A percentile compares a stretch with the other conserved stretches of the same genome.
Evolutionary conservation across 2,113 vertebrate genomes (phyloP).

Genomic region (Mesitornis unicolor): DNA sequence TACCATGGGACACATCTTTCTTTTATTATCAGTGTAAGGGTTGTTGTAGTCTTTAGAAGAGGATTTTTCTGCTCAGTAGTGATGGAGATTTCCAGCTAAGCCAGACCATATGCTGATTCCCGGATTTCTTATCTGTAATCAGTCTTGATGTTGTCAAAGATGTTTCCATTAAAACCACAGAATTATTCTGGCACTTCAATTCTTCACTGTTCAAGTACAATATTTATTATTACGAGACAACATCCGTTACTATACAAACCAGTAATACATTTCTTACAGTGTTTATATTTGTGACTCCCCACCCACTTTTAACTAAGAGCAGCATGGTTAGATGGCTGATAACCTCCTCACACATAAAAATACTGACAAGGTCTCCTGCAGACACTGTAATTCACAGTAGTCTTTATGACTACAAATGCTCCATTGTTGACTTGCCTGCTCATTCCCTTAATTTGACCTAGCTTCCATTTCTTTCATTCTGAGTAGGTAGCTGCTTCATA

Average conservation of each 20-base stretch:
- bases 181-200: neutral
- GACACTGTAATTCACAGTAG: neutral
- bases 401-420: neutral
- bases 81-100: conserved; percentile 30
- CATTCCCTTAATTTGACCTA: neutral
- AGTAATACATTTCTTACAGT: neutral
- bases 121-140: conserved; percentile 10
- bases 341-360: neutral
- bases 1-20: neutral
- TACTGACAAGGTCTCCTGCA: neutral
- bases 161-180: neutral
- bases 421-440: neutral
- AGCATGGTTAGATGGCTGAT: neutral
- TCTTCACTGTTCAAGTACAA: neutral
- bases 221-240: neutral
- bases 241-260: neutral
- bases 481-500: neutral
- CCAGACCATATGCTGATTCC: conserved; percentile 28
- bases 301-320: neutral
- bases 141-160: neutral
- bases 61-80: conserved; percentile 6
- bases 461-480: neutral
- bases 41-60: neutral
- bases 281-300: neutral
- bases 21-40: neutral